Evolutionary conservation across 2,888 invertebrate genomes (phyloP), one percentile per base, ranked within the genome.

Genomic region (Iselma pallidipennis): DNA sequence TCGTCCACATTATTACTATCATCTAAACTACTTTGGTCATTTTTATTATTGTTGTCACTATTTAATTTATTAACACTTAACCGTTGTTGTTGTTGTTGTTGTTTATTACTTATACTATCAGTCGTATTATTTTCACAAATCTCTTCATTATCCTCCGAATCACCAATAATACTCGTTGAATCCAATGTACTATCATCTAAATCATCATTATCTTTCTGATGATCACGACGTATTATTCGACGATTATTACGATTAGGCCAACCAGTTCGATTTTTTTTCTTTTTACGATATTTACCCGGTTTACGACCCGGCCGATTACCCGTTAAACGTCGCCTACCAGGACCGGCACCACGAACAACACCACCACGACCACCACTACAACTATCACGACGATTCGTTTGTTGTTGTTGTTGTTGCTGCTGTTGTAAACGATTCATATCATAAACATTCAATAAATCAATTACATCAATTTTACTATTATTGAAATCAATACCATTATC

Each of bases 231-330:
- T 10, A 66, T 70, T n/a, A 64, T 37, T 5, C 68, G 59, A 56
- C 74, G 70, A 67, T 80, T 84, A 75, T 78, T 84, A 74, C 85
- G 85, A 77, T 83, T 84, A 0, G 94, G 94, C 94, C 94, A 94
- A 7, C 94, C 94, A 0, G 94, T 94, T 63, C 88, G 84, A 79
- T 93, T 93, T 78, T 89, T 89, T 78, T 88, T 86, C 75, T 88
- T 88, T 55, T 83, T 81, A 49, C 86, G 61, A 4, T n/a, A n/a
- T n/a, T n/a, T n/a, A n/a, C 76, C 75, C 0, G 71, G 81, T 73
- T 71, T 80, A 68, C 71, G 80, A 69, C 67, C 79, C n/a, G 64
- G 64, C 33, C 51, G 60, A 23, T 25, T 51, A 7, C 25, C 29
- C 5, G 45, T 21, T 45, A 45, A 16, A 45, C 45, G 45, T 45